A percentile compares a stretch with the other conserved stretches of the same genome.
Evolutionary conservation across 2,113 vertebrate species (phyloP).

Genomic region (Cygnus buccinator): DNA sequence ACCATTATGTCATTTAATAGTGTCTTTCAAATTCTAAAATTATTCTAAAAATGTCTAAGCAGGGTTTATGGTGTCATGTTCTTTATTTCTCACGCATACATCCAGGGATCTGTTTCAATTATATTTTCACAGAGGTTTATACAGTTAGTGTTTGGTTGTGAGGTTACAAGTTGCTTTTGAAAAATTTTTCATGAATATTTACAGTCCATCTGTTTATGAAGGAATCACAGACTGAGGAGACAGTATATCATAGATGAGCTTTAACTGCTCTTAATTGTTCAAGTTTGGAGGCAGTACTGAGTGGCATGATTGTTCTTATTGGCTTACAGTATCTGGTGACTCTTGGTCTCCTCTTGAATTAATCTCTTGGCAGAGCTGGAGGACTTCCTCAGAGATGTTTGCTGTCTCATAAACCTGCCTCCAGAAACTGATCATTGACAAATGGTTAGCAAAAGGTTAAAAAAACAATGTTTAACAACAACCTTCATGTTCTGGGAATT

Average conservation of each 20-base stretch:
- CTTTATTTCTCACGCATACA: neutral
- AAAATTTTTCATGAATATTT: conserved; percentile 21
- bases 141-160: neutral
- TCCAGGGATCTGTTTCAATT: neutral
- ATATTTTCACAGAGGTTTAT: neutral
- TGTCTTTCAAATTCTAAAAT: neutral
- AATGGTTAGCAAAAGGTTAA: neutral
- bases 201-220: conserved; percentile 25
- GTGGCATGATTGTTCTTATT: neutral
- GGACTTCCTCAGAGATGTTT: neutral
- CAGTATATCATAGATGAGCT: neutral
- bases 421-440: neutral
- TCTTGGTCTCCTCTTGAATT: neutral
- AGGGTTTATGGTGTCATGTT: neutral
- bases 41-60: neutral
- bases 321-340: neutral
- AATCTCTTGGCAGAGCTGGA: neutral
- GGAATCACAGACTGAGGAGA: neutral
- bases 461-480: neutral
- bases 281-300: neutral
- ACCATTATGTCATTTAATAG: neutral
- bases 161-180: conserved; percentile 6
- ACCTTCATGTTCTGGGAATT: neutral
- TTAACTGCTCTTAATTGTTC: neutral
- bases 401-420: neutral